Evolutionary conservation across 2,888 invertebrate species (phyloP).

Genomic region (Oscheius myriophilus): DNA sequence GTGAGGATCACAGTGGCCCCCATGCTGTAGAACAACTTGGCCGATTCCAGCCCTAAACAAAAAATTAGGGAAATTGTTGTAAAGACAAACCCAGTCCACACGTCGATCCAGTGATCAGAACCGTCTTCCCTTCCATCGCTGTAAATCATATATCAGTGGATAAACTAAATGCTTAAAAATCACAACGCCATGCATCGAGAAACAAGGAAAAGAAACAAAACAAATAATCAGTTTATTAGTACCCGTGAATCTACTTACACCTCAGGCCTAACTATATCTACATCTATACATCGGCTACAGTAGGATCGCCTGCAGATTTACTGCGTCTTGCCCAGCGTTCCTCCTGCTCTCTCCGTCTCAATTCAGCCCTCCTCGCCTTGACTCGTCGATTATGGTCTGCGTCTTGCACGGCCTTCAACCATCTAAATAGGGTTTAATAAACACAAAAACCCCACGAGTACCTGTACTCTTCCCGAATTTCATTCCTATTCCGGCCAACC

Average conservation of each 20-base stretch:
- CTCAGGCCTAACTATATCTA: too few species aligned
- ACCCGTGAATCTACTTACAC: too few species aligned
- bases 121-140: slow-evolving; percentile 32
- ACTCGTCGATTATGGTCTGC: slow-evolving; percentile 38
- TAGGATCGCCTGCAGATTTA: not conserved
- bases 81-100: slow-evolving; percentile 43
- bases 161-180: not conserved
- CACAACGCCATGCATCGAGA: not conserved
- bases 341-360: slow-evolving; percentile 7
- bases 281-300: not conserved
- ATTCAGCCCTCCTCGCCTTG: slow-evolving; percentile 39
- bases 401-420: slow-evolving; percentile 51
- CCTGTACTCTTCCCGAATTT: slow-evolving; percentile 59
- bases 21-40: slow-evolving; percentile 45
- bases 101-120: slow-evolving; percentile 53
- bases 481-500: slow-evolving; percentile 41
- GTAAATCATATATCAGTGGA: not conserved
- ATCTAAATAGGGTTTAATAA: slow-evolving; percentile 29
- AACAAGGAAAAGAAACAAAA: not conserved
- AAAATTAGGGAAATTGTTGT: not conserved
- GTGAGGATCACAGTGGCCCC: slow-evolving; percentile 56
- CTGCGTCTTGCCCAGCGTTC: slow-evolving; percentile 6
- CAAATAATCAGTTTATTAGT: too few species aligned
- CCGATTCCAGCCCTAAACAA: slow-evolving; percentile 54
- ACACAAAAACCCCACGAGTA: slow-evolving; percentile 9